Evolutionary conservation across 2,888 invertebrate genomes (phyloP).

Genomic region (Leucania comma): DNA sequence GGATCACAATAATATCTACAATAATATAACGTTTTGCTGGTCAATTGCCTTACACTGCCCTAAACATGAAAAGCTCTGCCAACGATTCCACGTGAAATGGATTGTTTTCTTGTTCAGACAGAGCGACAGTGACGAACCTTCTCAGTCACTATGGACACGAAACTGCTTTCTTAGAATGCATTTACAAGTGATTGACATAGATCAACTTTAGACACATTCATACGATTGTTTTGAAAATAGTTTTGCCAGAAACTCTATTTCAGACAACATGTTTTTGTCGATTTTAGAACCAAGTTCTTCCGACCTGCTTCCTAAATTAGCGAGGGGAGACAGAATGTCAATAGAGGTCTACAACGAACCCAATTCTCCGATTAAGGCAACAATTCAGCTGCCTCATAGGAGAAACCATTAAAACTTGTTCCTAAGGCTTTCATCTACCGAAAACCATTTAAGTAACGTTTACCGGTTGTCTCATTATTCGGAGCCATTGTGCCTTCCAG

Average conservation of each 20-base stretch:
- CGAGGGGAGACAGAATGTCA: background rate
- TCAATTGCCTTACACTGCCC: constrained; percentile 18
- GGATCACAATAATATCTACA: constrained; percentile 38
- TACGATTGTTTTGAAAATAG: constrained; percentile 5
- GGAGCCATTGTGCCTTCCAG: constrained; percentile 85
- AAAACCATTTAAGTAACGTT: constrained; percentile 80
- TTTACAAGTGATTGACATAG: constrained; percentile 13
- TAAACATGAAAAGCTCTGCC: constrained; percentile 28
- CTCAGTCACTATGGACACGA: constrained; percentile 12
- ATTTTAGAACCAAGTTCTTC: background rate
- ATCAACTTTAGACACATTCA: constrained; percentile 7
- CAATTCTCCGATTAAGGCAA: constrained; percentile 35
- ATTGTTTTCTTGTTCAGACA: constrained; percentile 28
- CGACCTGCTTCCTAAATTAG: background rate
- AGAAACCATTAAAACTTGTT: constrained; percentile 70
- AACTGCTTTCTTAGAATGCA: constrained; percentile 1
- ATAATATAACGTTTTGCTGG: constrained; percentile 33
- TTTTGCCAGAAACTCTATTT: background rate
- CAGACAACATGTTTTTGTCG: background rate
- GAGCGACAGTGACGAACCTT: constrained; percentile 22
- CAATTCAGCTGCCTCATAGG: constrained; percentile 65
- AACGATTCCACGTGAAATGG: constrained; percentile 24
- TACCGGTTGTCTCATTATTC: constrained; percentile 85
- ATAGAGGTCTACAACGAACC: constrained; percentile 12
- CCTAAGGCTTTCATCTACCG: constrained; percentile 76